These are phyloP conservation scores for Polyploca ridens DNA, from an alignment of 2,888 invertebrate genomes.

Conservation along the genomic window DNA sequence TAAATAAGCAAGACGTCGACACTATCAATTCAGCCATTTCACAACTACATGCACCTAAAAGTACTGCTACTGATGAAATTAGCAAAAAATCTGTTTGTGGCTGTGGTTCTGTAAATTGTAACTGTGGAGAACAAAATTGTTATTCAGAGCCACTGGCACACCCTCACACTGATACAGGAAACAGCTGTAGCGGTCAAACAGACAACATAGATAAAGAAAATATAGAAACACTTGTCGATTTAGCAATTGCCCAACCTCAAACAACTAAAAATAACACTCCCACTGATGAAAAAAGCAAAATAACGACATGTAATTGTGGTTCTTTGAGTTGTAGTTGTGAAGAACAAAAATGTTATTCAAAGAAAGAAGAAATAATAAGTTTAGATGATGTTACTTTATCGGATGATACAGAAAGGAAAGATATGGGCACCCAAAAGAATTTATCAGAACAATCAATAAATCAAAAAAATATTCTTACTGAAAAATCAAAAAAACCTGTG, in stretches of 20 bases:
- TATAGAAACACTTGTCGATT: constrained; percentile 36
- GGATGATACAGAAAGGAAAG: constrained; percentile 16
- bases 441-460: constrained; percentile 12
- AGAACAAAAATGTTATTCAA: background rate
- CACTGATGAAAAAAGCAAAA: background rate
- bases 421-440: constrained; percentile 38
- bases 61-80: constrained; percentile 6
- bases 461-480: background rate
- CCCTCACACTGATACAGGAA: background rate
- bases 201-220: constrained; percentile 17
- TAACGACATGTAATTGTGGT: background rate
- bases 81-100: constrained; percentile 18
- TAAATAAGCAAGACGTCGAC: background rate
- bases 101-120: constrained; percentile 12
- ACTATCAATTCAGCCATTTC: background rate
- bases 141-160: constrained; percentile 11
- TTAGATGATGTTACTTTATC: background rate
- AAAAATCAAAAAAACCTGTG: background rate
- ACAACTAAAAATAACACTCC: background rate
- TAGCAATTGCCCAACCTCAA: background rate
- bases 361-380: background rate
- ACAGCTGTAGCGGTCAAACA: background rate
- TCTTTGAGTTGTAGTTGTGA: background rate
- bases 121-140: constrained; percentile 13
- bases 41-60: background rate